These are phyloP conservation scores for Microhierax caerulescens DNA, from an alignment of 2,797 vertebrate species.

Conservation along the genomic window DNA sequence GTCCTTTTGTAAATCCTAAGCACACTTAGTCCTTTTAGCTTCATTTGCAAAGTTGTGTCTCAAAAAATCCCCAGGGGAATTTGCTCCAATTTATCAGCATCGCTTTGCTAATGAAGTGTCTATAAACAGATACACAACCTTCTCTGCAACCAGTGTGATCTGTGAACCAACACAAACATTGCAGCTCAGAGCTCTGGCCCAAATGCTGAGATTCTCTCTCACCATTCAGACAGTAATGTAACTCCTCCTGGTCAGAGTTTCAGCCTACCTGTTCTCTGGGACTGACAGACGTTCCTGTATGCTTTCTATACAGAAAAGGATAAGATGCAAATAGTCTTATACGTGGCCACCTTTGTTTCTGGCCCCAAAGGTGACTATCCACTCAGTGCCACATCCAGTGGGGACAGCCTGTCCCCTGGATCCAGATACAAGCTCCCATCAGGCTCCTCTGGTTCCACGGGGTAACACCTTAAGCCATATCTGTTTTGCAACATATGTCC, in stretches of 20 bases:
- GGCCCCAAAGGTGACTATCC: not conserved
- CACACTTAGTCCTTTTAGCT: not conserved
- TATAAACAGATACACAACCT: not conserved
- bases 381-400: rapidly evolving
- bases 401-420: not conserved
- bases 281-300: rapidly evolving
- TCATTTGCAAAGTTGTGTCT: not conserved
- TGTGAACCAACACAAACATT: rapidly evolving
- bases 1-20: not conserved
- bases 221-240: not conserved
- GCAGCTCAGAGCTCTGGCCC: not conserved
- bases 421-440: not conserved
- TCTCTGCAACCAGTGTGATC: not conserved
- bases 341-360: rapidly evolving
- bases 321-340: not conserved
- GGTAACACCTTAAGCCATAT: not conserved
- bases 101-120: not conserved
- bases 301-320: not conserved
- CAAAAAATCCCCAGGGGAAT: not conserved
- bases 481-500: rapidly evolving
- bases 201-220: not conserved
- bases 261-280: not conserved
- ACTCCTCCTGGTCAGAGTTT: not conserved
- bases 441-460: not conserved
- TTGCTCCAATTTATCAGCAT: not conserved